Conservation (phyloP, 2,888 invertebrate species). For the Plebejus melissa region DNA sequence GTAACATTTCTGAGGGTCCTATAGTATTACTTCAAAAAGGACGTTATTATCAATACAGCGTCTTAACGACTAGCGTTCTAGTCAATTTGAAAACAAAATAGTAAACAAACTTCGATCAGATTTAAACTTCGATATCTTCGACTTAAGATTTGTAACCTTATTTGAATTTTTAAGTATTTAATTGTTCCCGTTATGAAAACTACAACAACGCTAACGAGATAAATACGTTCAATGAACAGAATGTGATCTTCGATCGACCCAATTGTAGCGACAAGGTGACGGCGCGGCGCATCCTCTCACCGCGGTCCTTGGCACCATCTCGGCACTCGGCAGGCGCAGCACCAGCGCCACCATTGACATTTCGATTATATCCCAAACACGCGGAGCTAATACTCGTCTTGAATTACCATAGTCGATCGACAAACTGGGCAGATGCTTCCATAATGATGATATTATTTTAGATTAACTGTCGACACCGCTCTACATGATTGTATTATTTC, state of each 20-base stretch:
- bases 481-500: not conserved
- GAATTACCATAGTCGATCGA: not conserved
- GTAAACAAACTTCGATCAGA: too few species aligned
- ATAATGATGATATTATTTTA: not conserved
- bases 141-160: too few species aligned
- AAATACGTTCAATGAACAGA: not conserved
- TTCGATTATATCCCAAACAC: conserved; percentile 1
- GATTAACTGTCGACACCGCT: not conserved
- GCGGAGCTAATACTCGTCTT: not conserved
- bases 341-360: conserved; percentile 55
- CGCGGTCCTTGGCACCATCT: conserved; percentile 66
- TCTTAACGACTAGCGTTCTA: too few species aligned
- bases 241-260: conserved; percentile 47
- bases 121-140: too few species aligned
- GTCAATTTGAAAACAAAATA: too few species aligned
- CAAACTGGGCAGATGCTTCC: not conserved
- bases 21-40: too few species aligned
- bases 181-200: not conserved
- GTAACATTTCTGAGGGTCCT: too few species aligned
- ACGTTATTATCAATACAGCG: too few species aligned
- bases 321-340: conserved; percentile 44
- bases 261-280: conserved; percentile 61
- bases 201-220: not conserved
- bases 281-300: conserved; percentile 55
- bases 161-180: too few species aligned